Evolutionary conservation across 2,888 invertebrate species (phyloP), one percentile per base, ranked within the genome.

Genomic region (Anticlea derivata): DNA sequence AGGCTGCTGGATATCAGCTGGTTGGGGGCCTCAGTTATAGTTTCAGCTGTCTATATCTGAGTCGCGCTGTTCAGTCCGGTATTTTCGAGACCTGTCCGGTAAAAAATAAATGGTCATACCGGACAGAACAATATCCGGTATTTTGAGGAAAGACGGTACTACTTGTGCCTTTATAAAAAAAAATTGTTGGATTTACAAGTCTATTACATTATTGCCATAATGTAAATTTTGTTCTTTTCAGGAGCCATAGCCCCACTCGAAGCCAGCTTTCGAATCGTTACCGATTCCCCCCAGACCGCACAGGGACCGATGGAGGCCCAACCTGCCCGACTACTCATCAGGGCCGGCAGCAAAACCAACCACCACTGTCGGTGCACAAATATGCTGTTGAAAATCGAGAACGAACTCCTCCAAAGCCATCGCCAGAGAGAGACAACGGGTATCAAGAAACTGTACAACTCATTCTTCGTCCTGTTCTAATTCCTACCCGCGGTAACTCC

Each of bases 381-480:
- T 82, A 94, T 94, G 94, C 92, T 94, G 77, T 85, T 94, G 83
- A 93, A 93, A 86, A 90, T 94, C 70, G 93, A 94, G 80, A 94
- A 94, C 86, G 93, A 94, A 78, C 92, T 96, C 72, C 92, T 96
- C 54, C 95, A 95, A 82, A 95, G 95, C 78, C 96, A 95, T 80
- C 93, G 96, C 73, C 96, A 96, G 84, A 92, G 95, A 77, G 96
- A 96, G 84, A 95, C 95, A 17, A 96, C 96, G 38, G 96, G 96
- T 56, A 95, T 96, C 75, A 96, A 96, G 88, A 96, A 96, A 85
- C 91, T 96, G 79, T 96, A 96, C 91, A 96, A 96, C 89, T 96
- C 96, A 56, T 96, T 96, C 90, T 96, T 96, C 83, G 96, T 96
- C 65, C 93, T 96, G 83, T 96, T 96, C 89, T 96, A 96, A 95